Conservation (phyloP, 2,113 vertebrate species). For the Malaclemys terrapin region DNA sequence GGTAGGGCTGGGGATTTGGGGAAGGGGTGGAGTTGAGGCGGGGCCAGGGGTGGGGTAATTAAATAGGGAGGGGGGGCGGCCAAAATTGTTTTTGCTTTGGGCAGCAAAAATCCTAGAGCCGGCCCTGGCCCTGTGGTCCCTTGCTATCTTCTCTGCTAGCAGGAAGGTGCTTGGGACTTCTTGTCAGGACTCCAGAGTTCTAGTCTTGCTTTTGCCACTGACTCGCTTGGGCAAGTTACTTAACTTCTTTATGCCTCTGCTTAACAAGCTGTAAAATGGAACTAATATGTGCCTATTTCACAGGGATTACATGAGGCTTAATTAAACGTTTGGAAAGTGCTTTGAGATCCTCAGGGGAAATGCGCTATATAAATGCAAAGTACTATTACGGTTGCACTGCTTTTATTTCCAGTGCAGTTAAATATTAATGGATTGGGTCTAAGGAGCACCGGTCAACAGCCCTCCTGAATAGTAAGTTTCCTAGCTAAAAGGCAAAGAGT, state of each 20-base stretch:
- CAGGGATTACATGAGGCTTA: conserved; percentile 71
- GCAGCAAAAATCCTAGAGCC: no score
- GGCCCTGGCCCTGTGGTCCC: background rate
- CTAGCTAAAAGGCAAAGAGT: background rate
- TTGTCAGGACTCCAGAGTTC: conserved; percentile 9
- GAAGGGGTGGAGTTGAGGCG: no score
- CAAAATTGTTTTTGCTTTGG: no score
- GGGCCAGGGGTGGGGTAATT: no score
- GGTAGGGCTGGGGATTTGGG: no score
- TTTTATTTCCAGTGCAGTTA: conserved; percentile 65
- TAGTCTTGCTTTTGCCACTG: conserved; percentile 52
- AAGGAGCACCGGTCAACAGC: conserved; percentile 24
- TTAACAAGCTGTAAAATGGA: conserved; percentile 75
- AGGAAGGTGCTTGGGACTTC: background rate
- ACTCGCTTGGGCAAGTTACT: conserved; percentile 69
- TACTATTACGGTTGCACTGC: conserved; percentile 69
- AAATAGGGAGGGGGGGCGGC: no score
- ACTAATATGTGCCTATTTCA: conserved; percentile 67
- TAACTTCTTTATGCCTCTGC: conserved; percentile 74
- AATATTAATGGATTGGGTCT: conserved; percentile 70
- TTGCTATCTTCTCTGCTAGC: background rate
- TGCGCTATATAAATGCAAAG: conserved; percentile 69
- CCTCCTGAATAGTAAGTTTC: conserved; percentile 16
- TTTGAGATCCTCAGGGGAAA: conserved; percentile 74
- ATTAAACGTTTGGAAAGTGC: conserved; percentile 75